Evolutionary conservation across 1,140 invertebrate species (phyloP).

Genomic region (Drosophila busckii): DNA sequence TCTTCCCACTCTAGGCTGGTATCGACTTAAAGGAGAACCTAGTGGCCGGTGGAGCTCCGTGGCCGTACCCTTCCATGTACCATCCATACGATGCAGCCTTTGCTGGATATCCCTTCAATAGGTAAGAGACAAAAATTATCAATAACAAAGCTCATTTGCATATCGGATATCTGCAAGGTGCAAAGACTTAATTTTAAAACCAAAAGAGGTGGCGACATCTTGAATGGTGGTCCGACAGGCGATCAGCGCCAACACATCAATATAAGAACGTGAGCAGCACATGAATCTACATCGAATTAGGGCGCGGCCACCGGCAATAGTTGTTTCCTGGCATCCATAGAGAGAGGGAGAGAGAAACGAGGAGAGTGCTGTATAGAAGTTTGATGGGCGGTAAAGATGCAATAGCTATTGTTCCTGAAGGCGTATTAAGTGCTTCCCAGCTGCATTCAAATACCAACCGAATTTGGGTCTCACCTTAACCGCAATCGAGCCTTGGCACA

Average conservation of each 20-base stretch:
- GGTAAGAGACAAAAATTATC: constrained; percentile 83
- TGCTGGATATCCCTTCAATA: constrained; percentile 93
- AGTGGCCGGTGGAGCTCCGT: constrained; percentile 87
- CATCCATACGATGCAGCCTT: constrained; percentile 93
- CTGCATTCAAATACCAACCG: constrained; percentile 43
- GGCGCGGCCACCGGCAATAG: constrained; percentile 17
- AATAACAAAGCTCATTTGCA: constrained; percentile 9
- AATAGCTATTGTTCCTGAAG: too few relatives aligned
- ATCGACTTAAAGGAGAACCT: constrained; percentile 93
- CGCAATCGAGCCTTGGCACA: constrained; percentile 1
- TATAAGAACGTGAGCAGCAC: constrained; percentile 46
- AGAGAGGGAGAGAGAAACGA: not conserved
- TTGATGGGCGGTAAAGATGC: too few relatives aligned
- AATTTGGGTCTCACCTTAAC: constrained; percentile 11
- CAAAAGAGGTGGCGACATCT: constrained; percentile 46
- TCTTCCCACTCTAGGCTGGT: constrained; percentile 79
- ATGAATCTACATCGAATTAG: constrained; percentile 14
- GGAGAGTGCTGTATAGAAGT: too few relatives aligned
- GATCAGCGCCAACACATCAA: constrained; percentile 51
- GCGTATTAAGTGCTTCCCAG: constrained; percentile 36
- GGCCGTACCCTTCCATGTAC: constrained; percentile 93
- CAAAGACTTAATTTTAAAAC: not conserved
- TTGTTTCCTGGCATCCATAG: not conserved
- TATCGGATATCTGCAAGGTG: constrained; percentile 3
- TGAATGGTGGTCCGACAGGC: constrained; percentile 63